Conservation (phyloP, 2,113 vertebrate species). For the Gavia stellata region DNA sequence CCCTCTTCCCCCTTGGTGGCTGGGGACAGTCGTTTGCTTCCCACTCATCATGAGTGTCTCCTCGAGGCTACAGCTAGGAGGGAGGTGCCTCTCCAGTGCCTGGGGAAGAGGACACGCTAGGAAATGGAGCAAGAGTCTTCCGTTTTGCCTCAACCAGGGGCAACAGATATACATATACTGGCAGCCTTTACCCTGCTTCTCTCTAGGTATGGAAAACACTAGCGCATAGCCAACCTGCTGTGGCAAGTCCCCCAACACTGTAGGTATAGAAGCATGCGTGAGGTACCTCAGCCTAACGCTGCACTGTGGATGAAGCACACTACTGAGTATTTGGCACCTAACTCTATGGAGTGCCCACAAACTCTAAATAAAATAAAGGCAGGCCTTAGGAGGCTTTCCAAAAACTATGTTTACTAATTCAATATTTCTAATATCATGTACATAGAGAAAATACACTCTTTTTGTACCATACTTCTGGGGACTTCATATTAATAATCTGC, state of each 20-base stretch:
- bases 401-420: background rate
- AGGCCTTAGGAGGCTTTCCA: background rate
- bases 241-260: background rate
- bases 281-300: background rate
- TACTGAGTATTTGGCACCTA: background rate
- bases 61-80: background rate
- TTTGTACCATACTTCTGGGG: background rate
- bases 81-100: background rate
- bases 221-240: background rate
- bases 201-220: background rate
- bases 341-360: background rate
- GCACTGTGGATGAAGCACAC: background rate
- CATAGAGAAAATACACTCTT: background rate
- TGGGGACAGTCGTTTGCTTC: background rate
- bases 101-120: background rate
- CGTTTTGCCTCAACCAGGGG: background rate
- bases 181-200: background rate
- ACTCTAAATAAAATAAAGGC: background rate
- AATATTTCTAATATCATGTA: background rate
- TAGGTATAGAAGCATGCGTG: fast-evolving
- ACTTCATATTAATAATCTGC: background rate
- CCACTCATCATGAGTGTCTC: fast-evolving
- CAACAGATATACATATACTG: fast-evolving
- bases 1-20: background rate
- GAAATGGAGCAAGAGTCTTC: background rate